Evolutionary conservation across 1,140 invertebrate genomes (phyloP), one percentile per base, ranked within the genome.

Genomic region (Bombus terrestris): DNA sequence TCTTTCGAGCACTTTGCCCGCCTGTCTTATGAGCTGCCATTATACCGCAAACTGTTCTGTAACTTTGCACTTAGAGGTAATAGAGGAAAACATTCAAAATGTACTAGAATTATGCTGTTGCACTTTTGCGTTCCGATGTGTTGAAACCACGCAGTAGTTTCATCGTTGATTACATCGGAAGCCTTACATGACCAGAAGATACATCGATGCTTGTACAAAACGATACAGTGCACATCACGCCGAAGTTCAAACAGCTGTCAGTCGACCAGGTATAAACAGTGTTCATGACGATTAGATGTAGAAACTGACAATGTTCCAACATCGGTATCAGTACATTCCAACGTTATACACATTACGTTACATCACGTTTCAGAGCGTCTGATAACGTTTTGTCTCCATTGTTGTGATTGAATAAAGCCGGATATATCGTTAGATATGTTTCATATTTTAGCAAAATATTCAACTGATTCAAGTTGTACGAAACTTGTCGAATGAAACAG

Each of bases 1-100:
- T 97, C 92, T 97, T 97, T 72, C 97, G 95, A 87, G 95, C 94
- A 88, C 94, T 96, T 93, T 97, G 97, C 74, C 95, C 95, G 91
- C 95, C 95, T 87, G 94, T 93, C 86, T 95, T 95, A 81, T 95
- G 95, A 78, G 94, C 86, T 93, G 95, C 94, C 95, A 95, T 95
- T 93, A 85, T 81, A 71, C 64, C 81, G 64, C 57, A 80, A 79
- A 84, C 28, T 64, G 66, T 76, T 72, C 78, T 39, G 72, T 74
- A 73, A 57, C 43, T 72, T 71, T 32, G 12, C 37, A 53, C 66
- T 66, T 37, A 68, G 39, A 6, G 12, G 57, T 47, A 72, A 86
- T 57, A 41, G 64, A 62, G 57, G 47, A 62, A 76, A 75, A 76
- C 83, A 85, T 87, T 85, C 86, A 64, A 35, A 28, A 39, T 47